A percentile compares a stretch with the other conserved stretches of the same genome.
Conservation (phyloP, 2,113 vertebrate genomes). For the Thunnus thynnus region DNA sequence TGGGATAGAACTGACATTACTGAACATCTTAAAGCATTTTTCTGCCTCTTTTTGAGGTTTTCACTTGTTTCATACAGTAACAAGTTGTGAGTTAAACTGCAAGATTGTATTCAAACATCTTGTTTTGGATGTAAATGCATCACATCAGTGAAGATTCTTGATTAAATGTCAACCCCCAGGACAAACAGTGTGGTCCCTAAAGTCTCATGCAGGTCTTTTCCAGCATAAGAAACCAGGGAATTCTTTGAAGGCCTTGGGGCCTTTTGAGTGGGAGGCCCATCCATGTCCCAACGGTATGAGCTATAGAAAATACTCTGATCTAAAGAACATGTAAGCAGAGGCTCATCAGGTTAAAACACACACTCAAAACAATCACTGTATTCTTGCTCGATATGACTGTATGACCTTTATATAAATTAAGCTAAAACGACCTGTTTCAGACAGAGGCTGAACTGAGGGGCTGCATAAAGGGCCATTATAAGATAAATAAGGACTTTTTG, state of each 20-base stretch:
- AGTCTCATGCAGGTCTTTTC: background rate
- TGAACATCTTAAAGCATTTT: background rate
- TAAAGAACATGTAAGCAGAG: background rate
- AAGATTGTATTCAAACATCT: background rate
- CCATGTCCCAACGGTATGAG: background rate
- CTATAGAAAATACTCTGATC: constrained; percentile 6
- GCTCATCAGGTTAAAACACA: background rate
- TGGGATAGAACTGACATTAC: background rate
- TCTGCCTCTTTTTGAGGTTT: background rate
- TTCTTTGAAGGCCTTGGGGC: constrained; percentile 13
- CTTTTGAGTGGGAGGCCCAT: background rate
- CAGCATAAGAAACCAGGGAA: constrained; percentile 16
- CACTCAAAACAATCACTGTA: no score
- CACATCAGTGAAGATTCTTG: background rate
- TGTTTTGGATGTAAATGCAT: background rate
- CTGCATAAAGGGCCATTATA: no score
- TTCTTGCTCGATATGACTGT: no score
- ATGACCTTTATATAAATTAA: no score
- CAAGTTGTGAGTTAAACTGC: background rate
- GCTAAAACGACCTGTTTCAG: no score
- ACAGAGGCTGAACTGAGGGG: no score
- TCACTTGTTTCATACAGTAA: background rate
- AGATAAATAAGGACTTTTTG: no score
- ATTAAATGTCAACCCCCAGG: background rate
- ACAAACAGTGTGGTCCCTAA: background rate